phyloP scores from a whole-genome alignment of 2,113 vertebrate genomes.

The Thomomys bottae region DNA sequence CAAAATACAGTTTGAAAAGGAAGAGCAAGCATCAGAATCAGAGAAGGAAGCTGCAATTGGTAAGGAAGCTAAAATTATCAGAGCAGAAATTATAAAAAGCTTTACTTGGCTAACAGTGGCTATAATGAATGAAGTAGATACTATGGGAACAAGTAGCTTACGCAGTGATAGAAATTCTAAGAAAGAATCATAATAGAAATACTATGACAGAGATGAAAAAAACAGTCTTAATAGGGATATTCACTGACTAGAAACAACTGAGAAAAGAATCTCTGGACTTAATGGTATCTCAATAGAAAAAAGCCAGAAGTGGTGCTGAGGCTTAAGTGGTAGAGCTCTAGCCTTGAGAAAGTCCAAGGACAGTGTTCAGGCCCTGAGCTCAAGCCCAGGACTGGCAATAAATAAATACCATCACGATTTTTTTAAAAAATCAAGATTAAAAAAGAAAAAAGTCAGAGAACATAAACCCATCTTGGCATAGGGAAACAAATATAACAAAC shows the following conservation, averaged over 20 bases:
- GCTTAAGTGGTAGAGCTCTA: no score
- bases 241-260: background rate
- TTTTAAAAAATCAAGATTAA: background rate
- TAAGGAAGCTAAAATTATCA: background rate
- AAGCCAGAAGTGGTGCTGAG: background rate
- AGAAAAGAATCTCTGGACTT: background rate
- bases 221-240: background rate
- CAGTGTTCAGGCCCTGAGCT: no score
- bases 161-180: background rate
- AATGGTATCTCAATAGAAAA: background rate
- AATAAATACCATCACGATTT: no score
- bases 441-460: background rate
- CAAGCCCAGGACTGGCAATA: no score
- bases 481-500: background rate
- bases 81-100: background rate
- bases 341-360: no score
- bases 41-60: background rate
- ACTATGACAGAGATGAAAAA: background rate
- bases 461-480: background rate
- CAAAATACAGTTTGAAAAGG: background rate
- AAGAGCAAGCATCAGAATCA: background rate
- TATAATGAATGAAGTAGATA: background rate
- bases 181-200: background rate
- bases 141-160: background rate
- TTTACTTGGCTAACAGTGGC: background rate